phyloP scores from a whole-genome alignment of 2,797 vertebrate species.

The Pipistrellus pygmaeus region DNA sequence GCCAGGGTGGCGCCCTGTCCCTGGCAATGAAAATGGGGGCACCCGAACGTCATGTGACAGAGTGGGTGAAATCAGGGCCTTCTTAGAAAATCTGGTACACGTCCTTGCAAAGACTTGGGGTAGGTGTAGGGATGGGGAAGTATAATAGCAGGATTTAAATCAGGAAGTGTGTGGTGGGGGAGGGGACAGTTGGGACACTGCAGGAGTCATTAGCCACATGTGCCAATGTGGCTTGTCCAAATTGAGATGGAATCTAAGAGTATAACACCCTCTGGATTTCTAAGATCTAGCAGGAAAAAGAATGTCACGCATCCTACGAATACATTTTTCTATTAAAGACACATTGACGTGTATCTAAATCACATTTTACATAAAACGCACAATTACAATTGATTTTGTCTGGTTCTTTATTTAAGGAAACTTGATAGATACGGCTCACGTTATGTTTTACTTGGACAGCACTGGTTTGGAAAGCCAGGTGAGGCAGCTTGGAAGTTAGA shows the following conservation, averaged over 20 bases:
- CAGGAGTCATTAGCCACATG: not conserved
- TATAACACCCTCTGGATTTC: not conserved
- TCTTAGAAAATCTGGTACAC: not conserved
- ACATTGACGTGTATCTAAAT: not conserved
- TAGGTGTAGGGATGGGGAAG: not conserved
- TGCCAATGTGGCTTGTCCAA: not conserved
- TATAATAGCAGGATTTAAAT: not conserved
- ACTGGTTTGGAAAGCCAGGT: not conserved
- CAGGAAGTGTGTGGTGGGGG: not conserved
- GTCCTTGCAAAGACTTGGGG: not conserved
- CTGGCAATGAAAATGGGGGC: not conserved
- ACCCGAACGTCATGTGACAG: accelerated
- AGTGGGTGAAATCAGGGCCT: not conserved
- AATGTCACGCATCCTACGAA: not conserved
- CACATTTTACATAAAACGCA: not conserved
- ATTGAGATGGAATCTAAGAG: not conserved
- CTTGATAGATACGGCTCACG: not conserved
- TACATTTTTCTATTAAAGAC: not conserved
- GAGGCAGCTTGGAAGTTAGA: not conserved
- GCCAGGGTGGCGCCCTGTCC: not conserved
- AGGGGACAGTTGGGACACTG: accelerated
- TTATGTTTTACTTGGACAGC: not conserved
- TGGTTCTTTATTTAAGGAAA: not conserved
- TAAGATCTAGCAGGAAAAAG: not conserved
- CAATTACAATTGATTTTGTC: not conserved